Evolutionary conservation across 1,140 invertebrate species (phyloP).

Genomic region (Aphis craccivora): DNA sequence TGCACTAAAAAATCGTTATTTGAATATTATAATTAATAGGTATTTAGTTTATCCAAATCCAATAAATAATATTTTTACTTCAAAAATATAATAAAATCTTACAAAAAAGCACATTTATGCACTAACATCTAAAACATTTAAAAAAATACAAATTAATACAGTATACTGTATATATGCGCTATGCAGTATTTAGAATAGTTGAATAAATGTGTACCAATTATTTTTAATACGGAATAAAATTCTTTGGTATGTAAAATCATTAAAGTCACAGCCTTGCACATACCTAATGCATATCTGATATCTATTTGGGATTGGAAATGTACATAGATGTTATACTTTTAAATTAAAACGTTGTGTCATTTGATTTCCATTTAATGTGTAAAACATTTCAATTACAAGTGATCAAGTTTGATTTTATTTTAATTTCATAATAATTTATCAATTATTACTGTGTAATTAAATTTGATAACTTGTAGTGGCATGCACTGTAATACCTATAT

Average conservation of each 20-base stretch:
- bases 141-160: too few species aligned
- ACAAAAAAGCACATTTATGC: too few species aligned
- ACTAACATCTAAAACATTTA: too few species aligned
- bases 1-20: too few species aligned
- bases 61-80: too few species aligned
- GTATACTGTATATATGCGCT: too few species aligned
- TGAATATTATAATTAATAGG: too few species aligned
- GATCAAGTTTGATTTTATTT: background rate
- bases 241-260: background rate
- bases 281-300: background rate
- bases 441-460: background rate
- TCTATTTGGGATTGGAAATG: background rate
- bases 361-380: background rate
- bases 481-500: background rate
- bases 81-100: too few species aligned
- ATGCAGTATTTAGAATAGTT: too few species aligned
- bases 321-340: background rate
- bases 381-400: background rate
- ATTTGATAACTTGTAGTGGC: background rate
- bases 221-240: background rate
- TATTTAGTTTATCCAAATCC: too few species aligned
- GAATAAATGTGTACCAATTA: too few species aligned
- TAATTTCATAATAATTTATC: background rate
- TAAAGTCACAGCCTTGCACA: background rate
- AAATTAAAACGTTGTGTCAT: background rate